These are phyloP conservation scores for Idris sp. DNA, from an alignment of 1,140 invertebrate species.

Conservation along the genomic window DNA sequence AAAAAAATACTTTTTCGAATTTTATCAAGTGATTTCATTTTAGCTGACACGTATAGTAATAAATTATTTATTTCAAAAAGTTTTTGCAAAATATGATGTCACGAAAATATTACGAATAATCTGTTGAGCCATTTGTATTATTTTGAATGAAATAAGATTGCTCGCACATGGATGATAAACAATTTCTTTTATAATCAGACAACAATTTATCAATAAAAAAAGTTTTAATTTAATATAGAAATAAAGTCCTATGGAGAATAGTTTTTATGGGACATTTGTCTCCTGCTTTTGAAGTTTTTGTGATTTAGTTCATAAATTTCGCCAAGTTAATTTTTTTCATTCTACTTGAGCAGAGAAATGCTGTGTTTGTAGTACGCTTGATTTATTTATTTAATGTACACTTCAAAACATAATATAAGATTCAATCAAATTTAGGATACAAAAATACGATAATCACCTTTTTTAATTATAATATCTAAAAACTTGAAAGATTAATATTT, in stretches of 20 bases:
- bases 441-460: constrained; percentile 6
- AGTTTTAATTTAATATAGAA: constrained; percentile 4
- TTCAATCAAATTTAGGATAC: constrained; percentile 16
- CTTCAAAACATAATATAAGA: constrained; percentile 12
- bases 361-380: constrained; percentile 7
- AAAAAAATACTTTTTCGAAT: too few relatives aligned
- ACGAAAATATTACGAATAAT: too few relatives aligned
- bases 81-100: too few relatives aligned
- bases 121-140: too few relatives aligned
- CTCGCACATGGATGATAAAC: too few relatives aligned
- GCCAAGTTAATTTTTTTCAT: constrained; percentile 6
- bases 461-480: too few relatives aligned
- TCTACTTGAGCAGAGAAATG: neutral
- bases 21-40: too few relatives aligned
- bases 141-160: too few relatives aligned
- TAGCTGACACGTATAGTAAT: too few relatives aligned
- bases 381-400: constrained; percentile 22
- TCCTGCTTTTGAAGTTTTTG: neutral
- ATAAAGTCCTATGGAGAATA: neutral
- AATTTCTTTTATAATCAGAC: neutral
- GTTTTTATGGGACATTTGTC: neutral
- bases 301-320: constrained; percentile 9
- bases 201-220: neutral
- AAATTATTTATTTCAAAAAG: too few relatives aligned
- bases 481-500: too few relatives aligned